Percentiles rank a stretch among this genome's conserved stretches.
phyloP scores from a whole-genome alignment of 2,888 invertebrate genomes.

The Monochamus alternatus region DNA sequence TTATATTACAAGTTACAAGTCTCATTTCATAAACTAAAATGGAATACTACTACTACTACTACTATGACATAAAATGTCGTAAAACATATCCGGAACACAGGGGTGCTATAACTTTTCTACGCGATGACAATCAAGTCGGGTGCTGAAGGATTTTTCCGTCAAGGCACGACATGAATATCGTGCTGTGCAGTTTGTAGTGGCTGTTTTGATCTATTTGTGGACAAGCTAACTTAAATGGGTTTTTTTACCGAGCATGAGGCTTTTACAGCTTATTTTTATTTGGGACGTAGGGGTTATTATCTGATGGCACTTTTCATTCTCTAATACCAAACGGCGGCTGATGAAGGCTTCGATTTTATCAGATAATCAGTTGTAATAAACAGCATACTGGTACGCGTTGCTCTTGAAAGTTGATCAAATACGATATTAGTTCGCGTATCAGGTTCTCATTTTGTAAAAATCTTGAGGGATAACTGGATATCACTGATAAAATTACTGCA shows the following conservation, averaged over 20 bases:
- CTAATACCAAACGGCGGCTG: background rate
- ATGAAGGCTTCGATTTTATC: too few species aligned
- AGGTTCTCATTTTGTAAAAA: too few species aligned
- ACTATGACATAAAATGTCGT: background rate
- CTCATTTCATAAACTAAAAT: too few species aligned
- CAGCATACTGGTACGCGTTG: too few species aligned
- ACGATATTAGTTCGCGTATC: too few species aligned
- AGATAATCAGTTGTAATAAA: too few species aligned
- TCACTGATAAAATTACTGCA: too few species aligned
- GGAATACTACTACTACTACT: too few species aligned
- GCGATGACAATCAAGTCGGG: slow-evolving; percentile 14
- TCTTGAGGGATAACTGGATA: too few species aligned
- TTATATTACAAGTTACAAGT: too few species aligned
- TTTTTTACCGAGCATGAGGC: slow-evolving; percentile 21
- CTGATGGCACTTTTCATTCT: background rate
- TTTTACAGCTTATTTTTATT: slow-evolving; percentile 21
- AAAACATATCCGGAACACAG: background rate
- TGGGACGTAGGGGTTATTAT: slow-evolving; percentile 19
- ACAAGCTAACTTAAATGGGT: slow-evolving; percentile 27
- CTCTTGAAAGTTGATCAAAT: too few species aligned
- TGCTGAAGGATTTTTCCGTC: slow-evolving; percentile 5
- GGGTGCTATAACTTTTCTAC: slow-evolving; percentile 20
- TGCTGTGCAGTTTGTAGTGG: slow-evolving; percentile 15
- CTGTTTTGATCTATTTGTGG: slow-evolving; percentile 25
- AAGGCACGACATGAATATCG: slow-evolving; percentile 24